Conservation (phyloP, 1,140 invertebrate genomes). For the Epicauta chinensis region DNA sequence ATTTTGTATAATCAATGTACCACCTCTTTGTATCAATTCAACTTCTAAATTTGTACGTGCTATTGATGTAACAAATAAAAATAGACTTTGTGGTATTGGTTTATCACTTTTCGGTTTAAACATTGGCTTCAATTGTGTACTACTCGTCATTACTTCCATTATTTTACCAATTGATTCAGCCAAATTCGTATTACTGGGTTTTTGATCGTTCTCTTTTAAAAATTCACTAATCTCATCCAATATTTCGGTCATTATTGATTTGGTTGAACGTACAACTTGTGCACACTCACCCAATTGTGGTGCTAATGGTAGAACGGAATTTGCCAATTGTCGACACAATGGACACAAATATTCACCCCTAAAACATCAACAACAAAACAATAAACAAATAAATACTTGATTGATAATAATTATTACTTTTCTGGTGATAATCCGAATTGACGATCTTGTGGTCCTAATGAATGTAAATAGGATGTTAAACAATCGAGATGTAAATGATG, state of each 20-base stretch:
- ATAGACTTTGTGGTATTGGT: conserved; percentile 67
- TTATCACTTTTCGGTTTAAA: conserved; percentile 48
- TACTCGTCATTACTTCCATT: conserved; percentile 90
- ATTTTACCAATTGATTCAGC: conserved; percentile 74
- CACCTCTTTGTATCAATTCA: conserved; percentile 80
- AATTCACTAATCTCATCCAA: conserved; percentile 56
- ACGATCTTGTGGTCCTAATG: conserved; percentile 65
- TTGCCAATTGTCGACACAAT: conserved; percentile 87
- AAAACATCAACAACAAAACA: conserved; percentile 7
- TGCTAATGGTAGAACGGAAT: conserved; percentile 83
- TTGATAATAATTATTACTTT: conserved; percentile 43
- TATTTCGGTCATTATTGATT: conserved; percentile 47
- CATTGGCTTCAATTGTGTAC: conserved; percentile 61
- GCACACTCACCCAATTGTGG: conserved; percentile 68
- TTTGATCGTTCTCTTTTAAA: conserved; percentile 60
- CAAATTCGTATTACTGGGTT: conserved; percentile 58
- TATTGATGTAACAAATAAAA: conserved; percentile 85
- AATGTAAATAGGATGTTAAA: conserved; percentile 79
- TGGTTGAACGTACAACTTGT: conserved; percentile 55
- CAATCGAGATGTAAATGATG: conserved; percentile 94
- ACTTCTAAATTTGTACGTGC: conserved; percentile 90
- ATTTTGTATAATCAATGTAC: conserved; percentile 56
- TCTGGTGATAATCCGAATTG: conserved; percentile 68
- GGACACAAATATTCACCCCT: conserved; percentile 91
- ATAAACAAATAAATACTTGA: conserved; percentile 6